phyloP scores from a whole-genome alignment of 2,113 vertebrate genomes.

The Syrmaticus mikado region DNA sequence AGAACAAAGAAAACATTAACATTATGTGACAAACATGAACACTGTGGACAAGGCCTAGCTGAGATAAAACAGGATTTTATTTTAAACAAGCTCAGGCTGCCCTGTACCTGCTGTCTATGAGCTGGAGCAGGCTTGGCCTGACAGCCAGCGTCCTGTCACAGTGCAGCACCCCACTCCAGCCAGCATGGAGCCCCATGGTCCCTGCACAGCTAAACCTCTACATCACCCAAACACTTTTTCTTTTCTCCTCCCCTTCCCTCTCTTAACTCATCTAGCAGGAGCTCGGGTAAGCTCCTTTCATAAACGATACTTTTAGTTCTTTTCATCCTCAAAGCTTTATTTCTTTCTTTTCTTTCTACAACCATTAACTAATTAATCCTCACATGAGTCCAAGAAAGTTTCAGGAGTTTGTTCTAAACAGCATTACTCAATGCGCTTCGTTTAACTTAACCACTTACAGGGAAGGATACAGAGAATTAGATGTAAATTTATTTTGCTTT shows the following conservation, averaged over 20 bases:
- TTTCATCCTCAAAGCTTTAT: conserved; percentile 22
- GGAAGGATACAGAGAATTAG: not conserved
- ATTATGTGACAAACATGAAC: not conserved
- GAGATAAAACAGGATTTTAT: not conserved
- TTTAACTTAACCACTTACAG: not conserved
- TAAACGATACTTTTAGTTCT: not conserved
- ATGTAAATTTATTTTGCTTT: not conserved
- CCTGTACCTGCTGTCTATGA: not conserved
- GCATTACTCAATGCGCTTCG: not conserved
- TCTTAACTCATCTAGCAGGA: not conserved
- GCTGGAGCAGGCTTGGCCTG: too few relatives aligned
- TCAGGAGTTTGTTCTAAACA: not conserved
- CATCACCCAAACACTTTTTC: not conserved
- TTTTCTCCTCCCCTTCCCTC: not conserved
- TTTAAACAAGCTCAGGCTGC: not conserved
- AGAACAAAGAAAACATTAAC: not conserved
- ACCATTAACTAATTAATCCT: not conserved
- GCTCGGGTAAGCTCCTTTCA: not conserved
- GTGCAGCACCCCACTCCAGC: not conserved
- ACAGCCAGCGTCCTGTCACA: not conserved
- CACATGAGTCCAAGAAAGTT: not conserved
- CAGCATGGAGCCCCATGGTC: not conserved
- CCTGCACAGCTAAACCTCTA: not conserved
- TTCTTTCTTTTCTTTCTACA: not conserved
- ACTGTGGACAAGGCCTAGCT: not conserved